phyloP scores from a whole-genome alignment of 2,797 vertebrate genomes.

The Pagetopsis macropterus region DNA sequence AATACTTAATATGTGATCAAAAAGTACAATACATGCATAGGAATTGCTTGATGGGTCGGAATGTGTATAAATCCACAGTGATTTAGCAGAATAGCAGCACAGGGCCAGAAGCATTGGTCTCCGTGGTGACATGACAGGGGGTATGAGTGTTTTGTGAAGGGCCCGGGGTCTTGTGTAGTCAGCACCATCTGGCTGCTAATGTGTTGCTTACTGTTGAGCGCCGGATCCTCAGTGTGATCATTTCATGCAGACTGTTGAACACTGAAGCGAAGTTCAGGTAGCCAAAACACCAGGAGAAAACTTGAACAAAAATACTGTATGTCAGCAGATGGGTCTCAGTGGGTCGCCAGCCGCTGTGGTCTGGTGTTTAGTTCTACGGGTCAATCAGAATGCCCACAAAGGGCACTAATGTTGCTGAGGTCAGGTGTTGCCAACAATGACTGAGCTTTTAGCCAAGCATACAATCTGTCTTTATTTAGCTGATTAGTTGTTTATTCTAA shows the following conservation, averaged over 20 bases:
- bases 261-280: constrained; percentile 42
- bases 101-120: constrained; percentile 8
- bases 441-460: background rate
- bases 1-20: constrained; percentile 55
- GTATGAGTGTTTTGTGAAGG: constrained; percentile 15
- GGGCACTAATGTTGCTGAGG: background rate
- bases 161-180: constrained; percentile 51
- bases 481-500: background rate
- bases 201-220: constrained; percentile 65
- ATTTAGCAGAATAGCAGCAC: constrained; percentile 15
- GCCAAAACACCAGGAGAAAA: constrained; percentile 5
- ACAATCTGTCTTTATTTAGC: background rate
- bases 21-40: constrained; percentile 22
- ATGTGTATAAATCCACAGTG: constrained; percentile 12
- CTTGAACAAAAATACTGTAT: background rate
- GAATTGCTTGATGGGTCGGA: constrained; percentile 12
- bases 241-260: constrained; percentile 56
- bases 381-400: no score
- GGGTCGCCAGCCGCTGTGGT: background rate
- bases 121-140: constrained; percentile 11
- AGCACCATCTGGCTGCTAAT: constrained; percentile 72
- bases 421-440: background rate
- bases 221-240: constrained; percentile 48
- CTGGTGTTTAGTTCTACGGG: background rate
- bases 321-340: background rate